A percentile compares a stretch with the other conserved stretches of the same genome.
Conservation (phyloP, 2,888 invertebrate species). For the Polyploca ridens region DNA sequence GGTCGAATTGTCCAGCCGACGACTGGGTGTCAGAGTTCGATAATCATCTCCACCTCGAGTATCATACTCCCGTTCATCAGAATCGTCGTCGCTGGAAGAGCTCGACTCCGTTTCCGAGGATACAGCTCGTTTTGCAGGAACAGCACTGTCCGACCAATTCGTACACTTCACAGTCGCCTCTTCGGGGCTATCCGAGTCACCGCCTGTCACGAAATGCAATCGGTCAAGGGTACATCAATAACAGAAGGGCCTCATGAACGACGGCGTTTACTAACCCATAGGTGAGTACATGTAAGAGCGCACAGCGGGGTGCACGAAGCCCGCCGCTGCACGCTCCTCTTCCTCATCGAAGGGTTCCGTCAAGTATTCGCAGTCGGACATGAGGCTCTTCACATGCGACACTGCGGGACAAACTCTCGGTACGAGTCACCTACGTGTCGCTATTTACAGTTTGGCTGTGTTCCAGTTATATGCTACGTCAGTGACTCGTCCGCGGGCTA, state of each 20-base stretch:
- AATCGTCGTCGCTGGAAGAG: conserved; percentile 67
- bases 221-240: conserved; percentile 47
- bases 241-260: conserved; percentile 58
- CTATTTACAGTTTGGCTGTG: conserved; percentile 82
- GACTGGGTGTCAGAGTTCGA: conserved; percentile 73
- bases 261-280: conserved; percentile 74
- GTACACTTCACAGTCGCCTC: conserved; percentile 86
- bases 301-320: conserved; percentile 78
- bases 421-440: conserved; percentile 77
- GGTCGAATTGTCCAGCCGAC: conserved; percentile 83
- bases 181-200: conserved; percentile 86
- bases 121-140: conserved; percentile 62
- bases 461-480: conserved; percentile 79
- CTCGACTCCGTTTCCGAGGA: conserved; percentile 75
- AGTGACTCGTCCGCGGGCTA: conserved; percentile 72
- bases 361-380: conserved; percentile 82
- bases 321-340: conserved; percentile 73
- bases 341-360: conserved; percentile 79
- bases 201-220: conserved; percentile 78
- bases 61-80: conserved; percentile 77
- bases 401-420: conserved; percentile 79
- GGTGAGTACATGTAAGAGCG: conserved; percentile 84
- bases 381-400: conserved; percentile 78
- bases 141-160: conserved; percentile 75
- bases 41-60: conserved; percentile 86